Evolutionary conservation across 30 jellyfish, hydroid and myxozoan species (phyloP).

Genomic region (Rhopilema esculentum): DNA sequence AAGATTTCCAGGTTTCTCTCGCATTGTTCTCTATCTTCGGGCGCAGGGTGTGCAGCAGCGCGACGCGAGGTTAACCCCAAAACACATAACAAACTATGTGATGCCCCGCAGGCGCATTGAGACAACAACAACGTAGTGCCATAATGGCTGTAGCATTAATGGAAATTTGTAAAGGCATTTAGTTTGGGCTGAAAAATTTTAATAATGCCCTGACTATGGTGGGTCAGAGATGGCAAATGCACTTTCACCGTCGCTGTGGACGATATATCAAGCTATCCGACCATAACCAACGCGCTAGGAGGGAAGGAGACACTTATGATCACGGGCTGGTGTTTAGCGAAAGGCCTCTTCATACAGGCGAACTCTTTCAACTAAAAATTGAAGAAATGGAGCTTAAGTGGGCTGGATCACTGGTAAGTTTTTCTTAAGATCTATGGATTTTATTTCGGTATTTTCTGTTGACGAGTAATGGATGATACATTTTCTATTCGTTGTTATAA

Average conservation of each 20-base stretch:
- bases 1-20: no score
- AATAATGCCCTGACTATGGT: constrained; percentile 22
- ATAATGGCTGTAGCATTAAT: background rate
- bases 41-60: no score
- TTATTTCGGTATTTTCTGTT: no score
- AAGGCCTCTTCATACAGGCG: constrained; percentile 74
- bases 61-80: no score
- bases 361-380: constrained; percentile 72
- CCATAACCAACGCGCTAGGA: constrained; percentile 53
- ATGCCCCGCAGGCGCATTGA: no score
- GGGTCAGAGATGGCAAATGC: constrained; percentile 46
- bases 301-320: constrained; percentile 82
- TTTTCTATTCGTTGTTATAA: no score
- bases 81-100: no score
- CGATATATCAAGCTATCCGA: constrained; percentile 27
- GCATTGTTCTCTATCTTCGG: no score
- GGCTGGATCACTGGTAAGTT: constrained; percentile 90
- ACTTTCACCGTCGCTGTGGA: constrained; percentile 72
- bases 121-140: background rate
- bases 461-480: no score
- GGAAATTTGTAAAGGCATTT: background rate
- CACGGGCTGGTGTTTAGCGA: constrained; percentile 80
- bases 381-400: constrained; percentile 81
- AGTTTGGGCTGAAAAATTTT: background rate
- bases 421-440: background rate